Evolutionary conservation across 2,888 invertebrate species (phyloP), one percentile per base, ranked within the genome.

Genomic region (Ligdia adustata): DNA sequence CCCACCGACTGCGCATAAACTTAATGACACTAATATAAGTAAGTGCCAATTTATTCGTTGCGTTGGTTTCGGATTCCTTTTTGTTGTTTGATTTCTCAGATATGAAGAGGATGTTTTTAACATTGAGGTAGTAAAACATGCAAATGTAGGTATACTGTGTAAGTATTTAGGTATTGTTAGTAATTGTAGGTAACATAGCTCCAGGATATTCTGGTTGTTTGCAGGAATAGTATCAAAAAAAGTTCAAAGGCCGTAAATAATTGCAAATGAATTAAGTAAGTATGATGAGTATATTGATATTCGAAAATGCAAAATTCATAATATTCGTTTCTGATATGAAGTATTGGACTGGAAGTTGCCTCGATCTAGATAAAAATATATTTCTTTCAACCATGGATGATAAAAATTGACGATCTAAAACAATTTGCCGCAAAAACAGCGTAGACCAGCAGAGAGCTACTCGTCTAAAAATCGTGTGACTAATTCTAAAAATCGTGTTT

Each of bases 401-500:
- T 16, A 22, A 28, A 33, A 43, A 12, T 38, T 26, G 15, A 24
- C 14, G 40, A 26, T 14, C 29, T 41, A 9, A 16, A 39, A 27
- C 15, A 9, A 38, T 33, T 33, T 5, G 6, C 32, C 9, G 24
- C 28, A 44, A 44, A 35, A 44, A 37, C 13, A 12, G 7, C 22
- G 22, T 18, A 18, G 22, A 26, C 9, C 14, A 15, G 9, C 13
- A 42, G 12, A 12, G n/a, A 27, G 27, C 9, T 31, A 26, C 41
- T 26, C 42, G 32, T 35, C 51, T 52, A 57, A 69, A 69, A 67
- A 70, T 67, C 55, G 37, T 54, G 56, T 65, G 58, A 57, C 57
- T 54, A 60, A 72, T 65, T 72, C 72, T 75, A 69, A 77, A 79
- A 78, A 74, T 69, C 66, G 69, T 72, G 70, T 67, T 66, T 72